Conservation (phyloP, 2,797 vertebrate species). For the Enteromius mattozi region DNA sequence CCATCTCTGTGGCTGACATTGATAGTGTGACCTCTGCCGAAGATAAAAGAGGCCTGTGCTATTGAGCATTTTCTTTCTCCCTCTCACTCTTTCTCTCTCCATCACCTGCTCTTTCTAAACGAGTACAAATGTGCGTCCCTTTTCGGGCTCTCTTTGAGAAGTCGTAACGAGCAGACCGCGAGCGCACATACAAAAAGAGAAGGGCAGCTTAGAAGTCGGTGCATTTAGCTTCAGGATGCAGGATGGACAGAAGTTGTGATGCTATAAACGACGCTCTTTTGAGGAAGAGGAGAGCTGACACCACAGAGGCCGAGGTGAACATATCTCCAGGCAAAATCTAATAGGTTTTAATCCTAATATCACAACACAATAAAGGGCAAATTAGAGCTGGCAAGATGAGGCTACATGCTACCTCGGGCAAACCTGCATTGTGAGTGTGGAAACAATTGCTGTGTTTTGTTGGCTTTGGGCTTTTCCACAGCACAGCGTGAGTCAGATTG, state of each 20-base stretch:
- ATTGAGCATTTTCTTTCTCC: conserved; percentile 49
- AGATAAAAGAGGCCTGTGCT: conserved; percentile 76
- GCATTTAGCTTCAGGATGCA: conserved; percentile 65
- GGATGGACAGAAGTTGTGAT: conserved; percentile 22
- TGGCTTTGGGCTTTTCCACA: conserved; percentile 25
- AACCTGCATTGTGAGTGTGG: conserved; percentile 14
- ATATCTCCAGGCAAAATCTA: conserved; percentile 32
- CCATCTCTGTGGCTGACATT: conserved; percentile 82
- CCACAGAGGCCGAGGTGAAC: conserved; percentile 30
- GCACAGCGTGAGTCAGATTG: conserved; percentile 32
- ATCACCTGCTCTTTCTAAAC: conserved; percentile 59
- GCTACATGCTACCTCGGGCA: conserved; percentile 16
- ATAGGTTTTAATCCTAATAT: conserved; percentile 38
- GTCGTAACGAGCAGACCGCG: conserved; percentile 73
- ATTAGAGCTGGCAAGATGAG: conserved; percentile 36
- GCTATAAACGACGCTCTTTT: conserved; percentile 10
- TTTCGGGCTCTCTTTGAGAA: conserved; percentile 74
- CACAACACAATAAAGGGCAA: conserved; percentile 37
- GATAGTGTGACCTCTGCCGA: conserved; percentile 81
- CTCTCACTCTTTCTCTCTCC: conserved; percentile 66
- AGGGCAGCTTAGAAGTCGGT: conserved; percentile 80
- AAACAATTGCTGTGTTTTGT: conserved; percentile 25
- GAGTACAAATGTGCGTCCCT: conserved; percentile 51
- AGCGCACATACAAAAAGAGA: conserved; percentile 78
- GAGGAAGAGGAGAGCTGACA: conserved; percentile 24